Conservation (phyloP, 1,140 invertebrate genomes). For the Apis florea region DNA sequence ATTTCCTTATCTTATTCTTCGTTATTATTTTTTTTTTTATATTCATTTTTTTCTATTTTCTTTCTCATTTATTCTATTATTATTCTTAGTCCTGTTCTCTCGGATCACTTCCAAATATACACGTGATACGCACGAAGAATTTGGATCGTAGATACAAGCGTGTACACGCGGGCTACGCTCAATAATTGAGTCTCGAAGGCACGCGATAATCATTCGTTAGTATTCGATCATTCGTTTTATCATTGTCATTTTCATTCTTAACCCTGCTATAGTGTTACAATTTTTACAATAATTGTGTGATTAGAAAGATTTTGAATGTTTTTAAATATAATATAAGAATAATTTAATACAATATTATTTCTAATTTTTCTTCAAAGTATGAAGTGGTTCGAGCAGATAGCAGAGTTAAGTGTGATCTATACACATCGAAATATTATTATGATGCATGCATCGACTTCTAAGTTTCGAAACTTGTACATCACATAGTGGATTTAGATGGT, state of each 20-base stretch:
- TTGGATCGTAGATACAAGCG: not conserved
- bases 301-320: no score
- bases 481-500: no score
- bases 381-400: not conserved
- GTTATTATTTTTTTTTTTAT: not conserved
- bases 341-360: no score
- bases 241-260: constrained; percentile 14
- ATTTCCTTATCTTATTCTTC: constrained; percentile 47
- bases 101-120: constrained; percentile 37
- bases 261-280: not conserved
- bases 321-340: no score
- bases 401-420: not conserved
- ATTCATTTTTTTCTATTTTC: not conserved
- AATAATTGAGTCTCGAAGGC: constrained; percentile 57
- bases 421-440: not conserved
- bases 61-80: not conserved
- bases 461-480: no score
- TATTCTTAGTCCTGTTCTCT: not conserved
- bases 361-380: no score
- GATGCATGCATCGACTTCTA: not conserved
- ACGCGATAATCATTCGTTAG: constrained; percentile 54
- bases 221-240: not conserved
- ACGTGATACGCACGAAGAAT: not conserved
- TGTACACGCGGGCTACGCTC: constrained; percentile 19
- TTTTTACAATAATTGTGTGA: not conserved